Evolutionary conservation across 2,797 vertebrate species (phyloP).

Genomic region (Onychomys leucogaster): DNA sequence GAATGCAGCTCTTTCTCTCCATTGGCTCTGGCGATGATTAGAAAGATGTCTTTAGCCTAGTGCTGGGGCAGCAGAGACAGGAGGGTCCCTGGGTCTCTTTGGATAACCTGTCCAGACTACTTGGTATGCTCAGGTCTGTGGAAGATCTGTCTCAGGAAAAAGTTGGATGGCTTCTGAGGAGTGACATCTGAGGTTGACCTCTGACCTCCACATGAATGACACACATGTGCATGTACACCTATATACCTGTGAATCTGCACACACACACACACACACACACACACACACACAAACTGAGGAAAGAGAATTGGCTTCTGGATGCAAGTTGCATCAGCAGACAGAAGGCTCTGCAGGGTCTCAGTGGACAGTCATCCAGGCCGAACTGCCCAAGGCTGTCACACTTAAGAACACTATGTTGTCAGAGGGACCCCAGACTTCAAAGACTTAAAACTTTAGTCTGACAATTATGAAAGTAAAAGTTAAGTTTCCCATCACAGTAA

Average conservation of each 20-base stretch:
- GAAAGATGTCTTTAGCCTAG: neutral
- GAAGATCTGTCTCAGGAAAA: neutral
- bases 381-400: neutral
- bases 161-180: neutral
- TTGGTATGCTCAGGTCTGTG: neutral
- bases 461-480: neutral
- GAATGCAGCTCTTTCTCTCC: neutral
- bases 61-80: neutral
- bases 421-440: neutral
- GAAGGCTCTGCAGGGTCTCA: neutral
- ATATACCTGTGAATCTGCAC: fast-evolving
- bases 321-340: neutral
- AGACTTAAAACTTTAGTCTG: neutral
- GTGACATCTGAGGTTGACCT: neutral
- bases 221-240: neutral
- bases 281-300: neutral
- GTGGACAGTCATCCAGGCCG: neutral
- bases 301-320: neutral
- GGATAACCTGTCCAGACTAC: neutral
- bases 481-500: neutral
- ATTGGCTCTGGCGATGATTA: neutral
- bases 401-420: neutral
- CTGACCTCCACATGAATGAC: no score
- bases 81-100: neutral
- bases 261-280: neutral